Conservation (phyloP, 1,140 invertebrate genomes). For the Nomia melanderi region DNA sequence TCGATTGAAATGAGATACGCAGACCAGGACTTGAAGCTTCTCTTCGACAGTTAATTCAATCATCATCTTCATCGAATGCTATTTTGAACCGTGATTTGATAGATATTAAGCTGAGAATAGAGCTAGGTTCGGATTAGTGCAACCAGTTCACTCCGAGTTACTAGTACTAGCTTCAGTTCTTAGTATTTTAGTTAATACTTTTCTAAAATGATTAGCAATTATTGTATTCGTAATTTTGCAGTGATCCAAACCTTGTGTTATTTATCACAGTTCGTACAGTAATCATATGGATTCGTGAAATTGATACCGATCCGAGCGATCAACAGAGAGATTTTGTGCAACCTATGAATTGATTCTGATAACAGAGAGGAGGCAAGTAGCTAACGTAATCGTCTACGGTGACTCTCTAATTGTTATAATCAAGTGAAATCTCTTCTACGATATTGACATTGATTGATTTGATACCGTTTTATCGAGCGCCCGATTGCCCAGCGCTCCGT, state of each 20-base stretch:
- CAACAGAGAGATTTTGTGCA: neutral
- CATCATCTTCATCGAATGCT: neutral
- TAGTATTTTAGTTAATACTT: neutral
- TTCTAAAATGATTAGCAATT: too few species aligned
- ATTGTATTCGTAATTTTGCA: too few species aligned
- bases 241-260: too few species aligned
- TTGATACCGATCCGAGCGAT: too few species aligned
- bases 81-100: neutral
- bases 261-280: too few species aligned
- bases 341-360: neutral
- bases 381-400: slow-evolving; percentile 19
- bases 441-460: slow-evolving; percentile 40
- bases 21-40: neutral
- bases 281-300: too few species aligned
- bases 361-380: neutral
- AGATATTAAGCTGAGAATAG: neutral
- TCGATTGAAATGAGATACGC: slow-evolving; percentile 23
- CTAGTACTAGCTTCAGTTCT: neutral
- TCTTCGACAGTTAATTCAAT: neutral
- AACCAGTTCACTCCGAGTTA: too few species aligned
- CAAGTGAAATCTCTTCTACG: slow-evolving; percentile 63
- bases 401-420: slow-evolving; percentile 63
- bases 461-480: slow-evolving; percentile 36
- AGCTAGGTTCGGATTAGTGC: neutral
- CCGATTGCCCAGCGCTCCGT: slow-evolving; percentile 19